A percentile compares a stretch with the other conserved stretches of the same genome.
Evolutionary conservation across 2,797 vertebrate species (phyloP).

Genomic region (Pterois miles): DNA sequence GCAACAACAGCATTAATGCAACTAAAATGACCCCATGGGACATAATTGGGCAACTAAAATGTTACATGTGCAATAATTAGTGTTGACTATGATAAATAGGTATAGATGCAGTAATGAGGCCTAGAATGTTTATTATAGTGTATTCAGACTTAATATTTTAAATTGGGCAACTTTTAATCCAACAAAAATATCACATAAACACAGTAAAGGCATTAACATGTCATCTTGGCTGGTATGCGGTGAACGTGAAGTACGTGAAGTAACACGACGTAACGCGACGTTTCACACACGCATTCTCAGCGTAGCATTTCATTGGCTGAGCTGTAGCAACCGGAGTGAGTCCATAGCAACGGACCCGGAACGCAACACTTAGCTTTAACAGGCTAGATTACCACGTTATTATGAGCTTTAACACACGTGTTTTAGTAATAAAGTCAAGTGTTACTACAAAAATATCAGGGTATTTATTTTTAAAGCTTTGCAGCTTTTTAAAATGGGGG

Average conservation of each 20-base stretch:
- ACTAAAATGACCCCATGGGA: neutral
- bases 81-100: neutral
- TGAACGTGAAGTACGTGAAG: neutral
- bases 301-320: constrained; percentile 21
- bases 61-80: neutral
- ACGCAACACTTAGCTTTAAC: neutral
- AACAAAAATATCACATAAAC: neutral
- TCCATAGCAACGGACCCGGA: constrained; percentile 47
- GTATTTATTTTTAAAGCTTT: no score
- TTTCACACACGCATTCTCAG: neutral
- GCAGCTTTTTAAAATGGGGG: constrained; percentile 72
- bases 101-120: no score
- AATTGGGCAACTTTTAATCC: neutral
- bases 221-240: neutral
- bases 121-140: no score
- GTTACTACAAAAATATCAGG: neutral
- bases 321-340: constrained; percentile 50
- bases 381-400: no score
- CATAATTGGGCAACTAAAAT: neutral
- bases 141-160: neutral
- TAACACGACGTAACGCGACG: neutral
- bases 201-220: no score
- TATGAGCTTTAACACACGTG: fast-evolving
- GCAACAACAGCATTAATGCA: neutral
- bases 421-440: neutral